Conservation (phyloP, 1,140 invertebrate species). For the Nephila pilipes region DNA sequence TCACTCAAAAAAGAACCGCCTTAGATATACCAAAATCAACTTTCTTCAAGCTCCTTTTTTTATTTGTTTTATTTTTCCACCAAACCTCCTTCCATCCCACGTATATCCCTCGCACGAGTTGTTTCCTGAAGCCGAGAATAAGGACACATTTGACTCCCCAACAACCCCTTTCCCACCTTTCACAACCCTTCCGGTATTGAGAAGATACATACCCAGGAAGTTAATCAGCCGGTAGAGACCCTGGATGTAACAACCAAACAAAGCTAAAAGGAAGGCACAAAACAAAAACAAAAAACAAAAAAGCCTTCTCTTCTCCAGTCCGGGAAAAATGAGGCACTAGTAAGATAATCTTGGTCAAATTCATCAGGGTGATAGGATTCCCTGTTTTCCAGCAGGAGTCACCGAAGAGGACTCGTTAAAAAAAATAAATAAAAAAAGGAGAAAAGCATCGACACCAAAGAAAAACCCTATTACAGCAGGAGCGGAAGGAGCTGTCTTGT, state of each 20-base stretch:
- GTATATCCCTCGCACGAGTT: slow-evolving; percentile 47
- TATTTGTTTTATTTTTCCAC: background rate
- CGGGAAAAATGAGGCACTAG: slow-evolving; percentile 33
- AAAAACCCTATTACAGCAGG: slow-evolving; percentile 65
- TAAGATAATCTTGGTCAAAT: slow-evolving; percentile 75
- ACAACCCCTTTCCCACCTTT: background rate
- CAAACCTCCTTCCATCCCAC: background rate
- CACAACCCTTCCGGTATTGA: slow-evolving; percentile 9
- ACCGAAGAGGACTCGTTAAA: slow-evolving; percentile 66
- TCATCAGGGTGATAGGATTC: slow-evolving; percentile 71
- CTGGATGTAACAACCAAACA: background rate
- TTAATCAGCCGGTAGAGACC: slow-evolving; percentile 57
- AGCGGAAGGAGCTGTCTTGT: slow-evolving; percentile 59
- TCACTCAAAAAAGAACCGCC: background rate
- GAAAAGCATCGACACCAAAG: slow-evolving; percentile 28
- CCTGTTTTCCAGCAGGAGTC: background rate
- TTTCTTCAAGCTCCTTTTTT: background rate
- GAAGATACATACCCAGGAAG: slow-evolving; percentile 68
- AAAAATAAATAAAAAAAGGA: slow-evolving; percentile 22
- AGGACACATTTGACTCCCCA: slow-evolving; percentile 25
- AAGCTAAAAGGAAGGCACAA: background rate
- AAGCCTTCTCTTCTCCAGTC: background rate
- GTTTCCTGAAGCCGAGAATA: background rate
- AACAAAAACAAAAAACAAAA: slow-evolving; percentile 17
- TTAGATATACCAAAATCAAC: background rate